Evolutionary conservation across 2,888 invertebrate species (phyloP), one percentile per base, ranked within the genome.

Genomic region (Syrphus vitripennis): DNA sequence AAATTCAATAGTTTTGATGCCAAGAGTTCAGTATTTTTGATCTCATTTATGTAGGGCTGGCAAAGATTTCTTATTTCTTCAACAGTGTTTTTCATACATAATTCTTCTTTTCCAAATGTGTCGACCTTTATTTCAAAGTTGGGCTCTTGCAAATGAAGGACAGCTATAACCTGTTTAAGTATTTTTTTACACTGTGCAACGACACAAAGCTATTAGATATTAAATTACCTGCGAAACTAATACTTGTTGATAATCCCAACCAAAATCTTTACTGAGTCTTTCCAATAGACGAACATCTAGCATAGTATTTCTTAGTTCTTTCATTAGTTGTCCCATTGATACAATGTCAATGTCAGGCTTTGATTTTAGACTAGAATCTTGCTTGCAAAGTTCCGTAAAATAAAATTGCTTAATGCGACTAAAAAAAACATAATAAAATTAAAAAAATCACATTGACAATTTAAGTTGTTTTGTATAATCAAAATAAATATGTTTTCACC

Each of bases 361-460:
- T 14, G 90, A 89, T 34, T 90, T 90, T 9, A 92, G 89, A n/a
- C 88, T 88, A 4, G 91, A 89, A 89, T 92, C 91, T 57, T 91
- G 90, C 67, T 92, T 91, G 69, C 91, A 91, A 31, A 93, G 90
- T 82, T 93, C 93, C 87, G 90, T 88, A 79, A 91, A 92, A 69
- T 93, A 93, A 87, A 89, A 91, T 21, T 92, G 90, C 69, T 92
- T 93, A 19, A 92, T 89, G 16, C 92, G 92, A 37, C 92, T 92
- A 19, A 40, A 40, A 42, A 75, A 3, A 83, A 65, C 57, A 4
- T 0, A 63, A 48, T 61, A 21, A 14, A 37, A 4, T 57, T 14
- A 55, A 24, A 21, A 4, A 4, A 2, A 0, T 40, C n/a, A n/a
- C 14, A 12, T 48, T 48, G 0, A 48, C 4, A 0, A 21, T 19